Evolutionary conservation across 2,113 vertebrate species (phyloP).

Genomic region (Setophaga kirtlandii): DNA sequence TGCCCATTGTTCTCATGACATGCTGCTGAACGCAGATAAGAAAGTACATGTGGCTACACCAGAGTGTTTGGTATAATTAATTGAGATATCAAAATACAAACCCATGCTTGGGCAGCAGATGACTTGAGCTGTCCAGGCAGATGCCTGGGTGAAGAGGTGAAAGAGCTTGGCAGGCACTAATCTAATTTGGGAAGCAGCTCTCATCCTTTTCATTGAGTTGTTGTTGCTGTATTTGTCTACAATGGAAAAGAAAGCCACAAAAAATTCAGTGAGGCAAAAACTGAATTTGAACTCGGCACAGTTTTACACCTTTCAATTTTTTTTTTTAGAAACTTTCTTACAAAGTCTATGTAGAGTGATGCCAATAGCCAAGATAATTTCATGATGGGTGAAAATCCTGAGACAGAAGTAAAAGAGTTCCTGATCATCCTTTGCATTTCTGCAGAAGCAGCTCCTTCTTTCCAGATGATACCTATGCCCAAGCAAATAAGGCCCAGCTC

Average conservation of each 20-base stretch:
- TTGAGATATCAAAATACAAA: slow-evolving; percentile 28
- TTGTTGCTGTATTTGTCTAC: not conserved
- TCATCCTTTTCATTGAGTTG: not conserved
- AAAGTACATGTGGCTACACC: not conserved
- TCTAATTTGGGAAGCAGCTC: not conserved
- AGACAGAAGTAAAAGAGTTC: not conserved
- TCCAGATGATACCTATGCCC: not conserved
- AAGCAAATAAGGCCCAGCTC: not conserved
- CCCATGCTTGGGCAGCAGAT: not conserved
- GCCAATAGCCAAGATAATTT: not conserved
- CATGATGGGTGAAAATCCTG: not conserved
- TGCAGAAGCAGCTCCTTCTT: not conserved
- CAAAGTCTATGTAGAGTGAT: not conserved
- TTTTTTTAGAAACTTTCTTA: not conserved
- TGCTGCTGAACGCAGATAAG: not conserved
- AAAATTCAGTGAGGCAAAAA: not conserved
- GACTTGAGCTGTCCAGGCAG: not conserved
- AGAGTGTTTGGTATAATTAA: not conserved
- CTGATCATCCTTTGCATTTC: not conserved
- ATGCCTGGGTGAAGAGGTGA: not conserved
- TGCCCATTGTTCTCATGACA: not conserved
- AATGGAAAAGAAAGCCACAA: not conserved
- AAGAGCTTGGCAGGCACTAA: not conserved
- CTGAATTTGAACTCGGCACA: not conserved
- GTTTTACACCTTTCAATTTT: not conserved